A percentile compares a stretch with the other conserved stretches of the same genome.
Evolutionary conservation across 2,888 invertebrate genomes (phyloP).

Genomic region (Polydrusus cervinus): DNA sequence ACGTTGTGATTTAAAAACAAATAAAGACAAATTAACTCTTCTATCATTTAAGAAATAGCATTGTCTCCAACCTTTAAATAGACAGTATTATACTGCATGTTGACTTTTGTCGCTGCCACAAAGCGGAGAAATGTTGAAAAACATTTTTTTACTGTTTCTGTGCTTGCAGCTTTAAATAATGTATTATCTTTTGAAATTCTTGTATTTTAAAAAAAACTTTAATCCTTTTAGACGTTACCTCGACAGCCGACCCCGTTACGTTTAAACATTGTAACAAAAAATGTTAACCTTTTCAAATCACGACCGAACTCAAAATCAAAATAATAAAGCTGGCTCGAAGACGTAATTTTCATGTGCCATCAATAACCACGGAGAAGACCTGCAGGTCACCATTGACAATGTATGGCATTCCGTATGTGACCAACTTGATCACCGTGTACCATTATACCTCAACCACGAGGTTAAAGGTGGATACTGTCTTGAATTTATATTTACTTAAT

Average conservation of each 20-base stretch:
- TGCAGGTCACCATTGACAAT: constrained; percentile 49
- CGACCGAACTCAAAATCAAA: constrained; percentile 28
- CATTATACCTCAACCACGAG: constrained; percentile 35
- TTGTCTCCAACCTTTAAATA: too few relatives aligned
- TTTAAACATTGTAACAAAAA: neutral
- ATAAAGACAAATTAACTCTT: too few relatives aligned
- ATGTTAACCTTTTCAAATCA: constrained; percentile 34
- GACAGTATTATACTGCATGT: too few relatives aligned
- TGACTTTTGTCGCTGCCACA: too few relatives aligned
- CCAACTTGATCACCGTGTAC: constrained; percentile 48
- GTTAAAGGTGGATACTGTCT: constrained; percentile 39
- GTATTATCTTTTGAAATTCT: neutral
- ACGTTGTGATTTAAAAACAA: too few relatives aligned
- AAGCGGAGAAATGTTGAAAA: too few relatives aligned
- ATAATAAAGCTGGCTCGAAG: constrained; percentile 27
- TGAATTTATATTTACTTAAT: constrained; percentile 30
- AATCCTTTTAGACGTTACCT: too few relatives aligned
- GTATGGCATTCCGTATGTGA: constrained; percentile 51
- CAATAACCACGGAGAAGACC: constrained; percentile 47
- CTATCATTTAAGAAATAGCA: too few relatives aligned
- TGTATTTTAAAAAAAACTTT: too few relatives aligned
- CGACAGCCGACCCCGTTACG: too few relatives aligned
- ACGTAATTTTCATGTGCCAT: constrained; percentile 50
- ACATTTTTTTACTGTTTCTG: too few relatives aligned
- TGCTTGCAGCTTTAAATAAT: neutral